Conservation (phyloP, 2,113 vertebrate species). For the Phylloscopus trochiloides region DNA sequence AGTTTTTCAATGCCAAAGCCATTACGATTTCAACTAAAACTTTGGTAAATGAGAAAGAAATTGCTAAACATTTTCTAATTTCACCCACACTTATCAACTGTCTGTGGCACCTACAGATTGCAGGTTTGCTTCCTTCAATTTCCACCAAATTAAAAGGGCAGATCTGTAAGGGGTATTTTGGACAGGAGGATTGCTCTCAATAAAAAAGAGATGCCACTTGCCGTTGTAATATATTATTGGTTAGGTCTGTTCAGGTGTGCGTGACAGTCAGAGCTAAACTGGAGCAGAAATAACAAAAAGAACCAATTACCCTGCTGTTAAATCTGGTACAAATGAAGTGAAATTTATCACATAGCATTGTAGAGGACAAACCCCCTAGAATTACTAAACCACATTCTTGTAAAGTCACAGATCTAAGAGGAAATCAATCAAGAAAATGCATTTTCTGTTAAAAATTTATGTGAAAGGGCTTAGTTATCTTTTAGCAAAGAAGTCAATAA, state of each 20-base stretch:
- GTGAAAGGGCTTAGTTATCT: not conserved
- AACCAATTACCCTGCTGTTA: not conserved
- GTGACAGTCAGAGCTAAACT: not conserved
- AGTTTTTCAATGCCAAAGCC: not conserved
- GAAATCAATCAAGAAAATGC: not conserved
- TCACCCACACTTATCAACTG: not conserved
- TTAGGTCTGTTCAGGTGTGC: not conserved
- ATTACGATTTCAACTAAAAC: not conserved
- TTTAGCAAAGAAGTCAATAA: not conserved
- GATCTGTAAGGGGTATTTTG: not conserved
- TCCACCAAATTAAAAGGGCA: not conserved
- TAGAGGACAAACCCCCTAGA: not conserved
- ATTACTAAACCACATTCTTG: not conserved
- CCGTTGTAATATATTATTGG: not conserved
- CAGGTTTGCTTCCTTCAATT: not conserved
- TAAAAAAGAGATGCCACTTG: not conserved
- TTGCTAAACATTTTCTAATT: not conserved
- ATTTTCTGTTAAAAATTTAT: not conserved
- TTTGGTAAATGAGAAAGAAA: not conserved
- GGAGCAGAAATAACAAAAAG: not conserved
- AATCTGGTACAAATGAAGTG: not conserved
- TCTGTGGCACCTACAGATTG: not conserved
- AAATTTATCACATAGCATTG: not conserved
- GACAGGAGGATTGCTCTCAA: not conserved
- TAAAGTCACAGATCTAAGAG: not conserved